Percentiles rank a stretch among this genome's conserved stretches.
Evolutionary conservation across 1,140 invertebrate genomes (phyloP).

Genomic region (Scaptodrosophila lebanonensis): DNA sequence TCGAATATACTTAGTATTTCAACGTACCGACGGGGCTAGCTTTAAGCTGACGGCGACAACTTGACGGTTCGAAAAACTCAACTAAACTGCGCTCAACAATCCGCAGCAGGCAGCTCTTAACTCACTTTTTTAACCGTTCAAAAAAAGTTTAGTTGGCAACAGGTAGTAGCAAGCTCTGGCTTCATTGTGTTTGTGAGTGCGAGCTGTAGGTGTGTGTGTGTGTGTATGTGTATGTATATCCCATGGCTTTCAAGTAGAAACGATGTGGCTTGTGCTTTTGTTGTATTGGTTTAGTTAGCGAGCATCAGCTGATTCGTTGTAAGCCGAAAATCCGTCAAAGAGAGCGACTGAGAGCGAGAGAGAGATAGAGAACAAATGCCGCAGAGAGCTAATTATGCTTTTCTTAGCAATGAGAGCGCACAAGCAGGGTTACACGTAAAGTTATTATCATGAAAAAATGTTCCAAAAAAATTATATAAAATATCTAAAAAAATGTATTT

Average conservation of each 20-base stretch:
- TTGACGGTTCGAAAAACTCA: conserved; percentile 53
- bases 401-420: too few relatives aligned
- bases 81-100: conserved; percentile 59
- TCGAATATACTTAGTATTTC: conserved; percentile 19
- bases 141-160: conserved; percentile 58
- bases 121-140: conserved; percentile 31
- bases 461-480: too few relatives aligned
- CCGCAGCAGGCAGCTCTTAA: conserved; percentile 53
- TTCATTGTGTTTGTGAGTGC: conserved; percentile 8
- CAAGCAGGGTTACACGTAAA: too few relatives aligned
- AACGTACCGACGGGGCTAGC: conserved; percentile 41
- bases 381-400: too few relatives aligned
- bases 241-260: too few relatives aligned
- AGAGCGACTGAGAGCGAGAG: not conserved
- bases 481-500: too few relatives aligned
- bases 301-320: conserved; percentile 33
- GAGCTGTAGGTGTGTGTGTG: not conserved
- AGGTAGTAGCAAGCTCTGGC: conserved; percentile 41
- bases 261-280: conserved; percentile 22
- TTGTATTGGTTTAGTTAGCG: conserved; percentile 8
- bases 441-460: too few relatives aligned
- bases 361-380: not conserved
- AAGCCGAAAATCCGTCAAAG: conserved; percentile 4
- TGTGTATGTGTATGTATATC: not conserved
- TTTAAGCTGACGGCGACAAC: conserved; percentile 49